phyloP scores from a whole-genome alignment of 2,797 vertebrate genomes.

The Taenioides sp. region DNA sequence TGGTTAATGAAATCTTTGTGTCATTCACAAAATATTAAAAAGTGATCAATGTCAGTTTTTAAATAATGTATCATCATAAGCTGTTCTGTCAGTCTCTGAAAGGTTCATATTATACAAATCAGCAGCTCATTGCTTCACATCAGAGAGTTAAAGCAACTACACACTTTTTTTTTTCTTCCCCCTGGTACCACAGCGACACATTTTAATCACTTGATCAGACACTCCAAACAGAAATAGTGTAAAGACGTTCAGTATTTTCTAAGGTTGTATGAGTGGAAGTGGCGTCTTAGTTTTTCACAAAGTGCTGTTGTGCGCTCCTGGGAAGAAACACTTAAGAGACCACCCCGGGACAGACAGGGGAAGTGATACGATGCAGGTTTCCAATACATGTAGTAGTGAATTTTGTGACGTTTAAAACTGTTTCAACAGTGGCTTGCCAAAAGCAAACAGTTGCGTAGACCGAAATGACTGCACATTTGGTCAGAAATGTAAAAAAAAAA shows the following conservation, averaged over 20 bases:
- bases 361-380: not conserved
- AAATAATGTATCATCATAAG: conserved; percentile 27
- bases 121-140: too few species aligned
- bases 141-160: too few species aligned
- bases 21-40: conserved; percentile 10
- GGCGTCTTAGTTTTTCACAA: conserved; percentile 35
- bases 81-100: conserved; percentile 30
- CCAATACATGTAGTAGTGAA: not conserved
- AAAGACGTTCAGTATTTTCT: not conserved
- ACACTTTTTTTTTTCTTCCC: too few species aligned
- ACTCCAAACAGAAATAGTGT: not conserved
- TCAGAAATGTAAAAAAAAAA: too few species aligned
- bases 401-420: not conserved
- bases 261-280: conserved; percentile 11
- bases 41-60: conserved; percentile 22
- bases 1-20: conserved; percentile 23
- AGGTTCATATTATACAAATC: conserved; percentile 20
- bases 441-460: not conserved
- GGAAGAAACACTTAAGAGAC: conserved; percentile 27
- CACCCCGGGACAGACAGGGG: not conserved
- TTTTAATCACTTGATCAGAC: not conserved
- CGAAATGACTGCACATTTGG: too few species aligned
- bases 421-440: not conserved
- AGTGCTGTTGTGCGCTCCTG: conserved; percentile 38
- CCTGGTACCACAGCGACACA: too few species aligned